Base-by-base conservation (phyloP, 2,888 invertebrate genomes). In the Cordilura impudica region DNA sequence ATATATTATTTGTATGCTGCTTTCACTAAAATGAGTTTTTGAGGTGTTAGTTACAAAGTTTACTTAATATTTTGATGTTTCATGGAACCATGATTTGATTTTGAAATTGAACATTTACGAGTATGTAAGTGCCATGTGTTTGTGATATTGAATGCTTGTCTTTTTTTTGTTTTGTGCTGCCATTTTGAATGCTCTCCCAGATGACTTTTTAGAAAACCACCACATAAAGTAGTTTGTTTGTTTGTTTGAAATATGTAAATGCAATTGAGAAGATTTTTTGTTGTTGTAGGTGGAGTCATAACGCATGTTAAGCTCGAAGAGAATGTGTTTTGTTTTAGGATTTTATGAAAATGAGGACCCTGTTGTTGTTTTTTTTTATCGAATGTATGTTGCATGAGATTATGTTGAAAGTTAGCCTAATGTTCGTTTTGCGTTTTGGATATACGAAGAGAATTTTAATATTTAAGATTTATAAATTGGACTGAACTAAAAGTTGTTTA, bases 71-170 rank as follows among this genome's bases (percentile, higher is more conserved):
- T 65, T 47, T 63, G 35, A 58, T 69, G 43, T 45, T 14, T 54
- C 47, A 79, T 79, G 79, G 70, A 65, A 67, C 70, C 79, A 63
- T 75, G 79, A 63, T 56, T 53, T n/a, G n/a, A n/a, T 35, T 35
- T 49, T 49, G 51, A 31, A 67, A 53, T 35, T 49, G 21, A 49
- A 56, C 39, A 60, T 71, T 71, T 39, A 29, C 61, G 47, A 31
- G 58, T 35, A 49, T 49, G 63, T 35, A 75, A 51, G 79, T 79
- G 75, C 75, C 79, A 75, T 67, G 79, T 79, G 71, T 75, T 58
- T 23, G 79, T 75, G 75, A 72, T 58, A 58, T 61, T 63, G 61
- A 79, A 79, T 79, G 75, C 67, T 72, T 72, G 71, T 75, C 60
- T 43, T 63, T 49, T 29, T 47, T 47, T 43, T 35, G 47, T 66